phyloP scores from a whole-genome alignment of 2,888 invertebrate species.

The Helicoverpa assulta region DNA sequence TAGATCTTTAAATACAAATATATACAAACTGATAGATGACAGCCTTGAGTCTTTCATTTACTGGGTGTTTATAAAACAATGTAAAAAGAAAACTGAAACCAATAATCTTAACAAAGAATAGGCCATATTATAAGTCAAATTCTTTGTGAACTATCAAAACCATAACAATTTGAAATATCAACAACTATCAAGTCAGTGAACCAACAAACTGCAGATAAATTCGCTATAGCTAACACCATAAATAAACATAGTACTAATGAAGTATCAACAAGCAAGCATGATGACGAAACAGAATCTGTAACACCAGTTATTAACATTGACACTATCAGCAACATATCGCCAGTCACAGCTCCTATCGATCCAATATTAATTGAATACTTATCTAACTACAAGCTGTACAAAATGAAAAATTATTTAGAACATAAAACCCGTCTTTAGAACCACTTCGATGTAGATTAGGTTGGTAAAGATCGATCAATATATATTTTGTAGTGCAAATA shows the following conservation, averaged over 20 bases:
- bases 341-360: slow-evolving; percentile 42
- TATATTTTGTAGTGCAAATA: neutral
- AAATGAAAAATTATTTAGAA: slow-evolving; percentile 15
- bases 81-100: neutral
- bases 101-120: neutral
- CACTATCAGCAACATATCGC: slow-evolving; percentile 58
- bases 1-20: no score
- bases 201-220: neutral
- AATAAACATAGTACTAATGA: slow-evolving; percentile 17
- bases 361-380: slow-evolving; percentile 67
- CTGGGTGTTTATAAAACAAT: no score
- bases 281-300: slow-evolving; percentile 48
- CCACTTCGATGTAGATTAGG: neutral
- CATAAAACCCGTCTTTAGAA: neutral
- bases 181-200: neutral
- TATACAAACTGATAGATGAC: no score
- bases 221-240: slow-evolving; percentile 3
- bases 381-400: slow-evolving; percentile 42
- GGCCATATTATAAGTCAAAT: no score
- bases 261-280: slow-evolving; percentile 15
- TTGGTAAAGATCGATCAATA: neutral
- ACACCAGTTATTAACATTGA: slow-evolving; percentile 60
- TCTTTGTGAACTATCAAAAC: no score
- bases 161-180: no score
- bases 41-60: no score